These are phyloP conservation scores for Phrynosoma platyrhinos DNA, from an alignment of 2,113 vertebrate species.

Conservation along the genomic window DNA sequence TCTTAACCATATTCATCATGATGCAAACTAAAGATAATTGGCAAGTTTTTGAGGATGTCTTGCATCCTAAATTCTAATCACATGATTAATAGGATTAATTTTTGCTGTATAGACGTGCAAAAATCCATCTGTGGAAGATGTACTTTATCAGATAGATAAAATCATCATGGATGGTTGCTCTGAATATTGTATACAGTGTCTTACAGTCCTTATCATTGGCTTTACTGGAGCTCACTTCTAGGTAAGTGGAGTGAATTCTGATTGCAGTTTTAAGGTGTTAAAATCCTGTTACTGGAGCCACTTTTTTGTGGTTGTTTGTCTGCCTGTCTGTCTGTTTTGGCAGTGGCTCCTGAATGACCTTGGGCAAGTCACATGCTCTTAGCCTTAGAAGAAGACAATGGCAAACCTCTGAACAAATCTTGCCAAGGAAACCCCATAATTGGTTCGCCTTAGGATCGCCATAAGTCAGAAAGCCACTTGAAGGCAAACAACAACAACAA, in stretches of 20 bases:
- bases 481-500: too few relatives aligned
- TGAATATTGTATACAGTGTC: too few relatives aligned
- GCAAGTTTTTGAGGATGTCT: neutral
- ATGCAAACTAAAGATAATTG: neutral
- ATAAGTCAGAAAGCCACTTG: too few relatives aligned
- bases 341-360: too few relatives aligned
- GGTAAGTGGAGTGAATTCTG: neutral
- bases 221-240: neutral
- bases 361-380: too few relatives aligned
- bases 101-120: neutral
- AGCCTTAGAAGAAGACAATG: too few relatives aligned
- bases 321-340: too few relatives aligned
- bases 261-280: neutral
- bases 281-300: neutral
- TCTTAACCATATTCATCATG: neutral
- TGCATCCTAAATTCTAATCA: neutral
- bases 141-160: neutral
- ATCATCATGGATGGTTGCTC: neutral
- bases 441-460: too few relatives aligned
- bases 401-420: too few relatives aligned
- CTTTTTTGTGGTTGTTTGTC: neutral
- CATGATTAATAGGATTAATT: neutral
- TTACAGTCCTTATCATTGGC: neutral
- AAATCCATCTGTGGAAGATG: neutral
- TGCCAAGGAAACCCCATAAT: too few relatives aligned